Evolutionary conservation across 2,797 vertebrate species (phyloP).

Genomic region (Anolis apletophallus): DNA sequence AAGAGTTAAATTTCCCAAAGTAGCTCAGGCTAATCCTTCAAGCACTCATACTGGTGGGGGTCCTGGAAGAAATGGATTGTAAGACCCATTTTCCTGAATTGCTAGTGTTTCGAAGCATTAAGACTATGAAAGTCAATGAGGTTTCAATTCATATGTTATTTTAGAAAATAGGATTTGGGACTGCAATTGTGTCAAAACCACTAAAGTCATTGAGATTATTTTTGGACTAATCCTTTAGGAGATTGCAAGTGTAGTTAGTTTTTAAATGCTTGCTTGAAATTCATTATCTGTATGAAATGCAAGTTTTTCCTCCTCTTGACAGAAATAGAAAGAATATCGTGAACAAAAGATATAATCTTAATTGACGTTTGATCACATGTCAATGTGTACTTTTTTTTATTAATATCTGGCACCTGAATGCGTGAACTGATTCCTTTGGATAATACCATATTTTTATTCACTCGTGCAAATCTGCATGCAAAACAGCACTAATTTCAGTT

Average conservation of each 20-base stretch:
- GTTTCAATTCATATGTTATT: conserved; percentile 13
- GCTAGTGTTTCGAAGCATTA: conserved; percentile 6
- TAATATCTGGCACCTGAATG: not conserved
- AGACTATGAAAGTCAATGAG: conserved; percentile 1
- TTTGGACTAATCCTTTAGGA: not conserved
- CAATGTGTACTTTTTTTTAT: not conserved
- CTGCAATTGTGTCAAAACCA: conserved; percentile 17
- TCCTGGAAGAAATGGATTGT: conserved; percentile 5
- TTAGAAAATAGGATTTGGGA: not conserved
- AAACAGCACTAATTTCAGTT: not conserved
- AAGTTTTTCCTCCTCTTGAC: no score
- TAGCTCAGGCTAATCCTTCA: conserved; percentile 16
- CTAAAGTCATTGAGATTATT: conserved; percentile 6
- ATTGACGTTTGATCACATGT: not conserved
- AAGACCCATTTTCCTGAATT: conserved; percentile 4
- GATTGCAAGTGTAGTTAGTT: not conserved
- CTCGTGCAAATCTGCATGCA: not conserved
- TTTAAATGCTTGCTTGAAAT: not conserved
- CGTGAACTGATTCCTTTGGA: not conserved
- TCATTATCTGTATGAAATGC: not conserved
- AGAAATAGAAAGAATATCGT: not conserved
- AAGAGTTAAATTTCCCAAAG: conserved; percentile 24
- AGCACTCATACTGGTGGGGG: not conserved
- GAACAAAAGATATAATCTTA: not conserved
- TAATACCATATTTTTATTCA: not conserved